Conservation (phyloP, 2,797 vertebrate genomes). For the Gadopsis bispinosus region DNA sequence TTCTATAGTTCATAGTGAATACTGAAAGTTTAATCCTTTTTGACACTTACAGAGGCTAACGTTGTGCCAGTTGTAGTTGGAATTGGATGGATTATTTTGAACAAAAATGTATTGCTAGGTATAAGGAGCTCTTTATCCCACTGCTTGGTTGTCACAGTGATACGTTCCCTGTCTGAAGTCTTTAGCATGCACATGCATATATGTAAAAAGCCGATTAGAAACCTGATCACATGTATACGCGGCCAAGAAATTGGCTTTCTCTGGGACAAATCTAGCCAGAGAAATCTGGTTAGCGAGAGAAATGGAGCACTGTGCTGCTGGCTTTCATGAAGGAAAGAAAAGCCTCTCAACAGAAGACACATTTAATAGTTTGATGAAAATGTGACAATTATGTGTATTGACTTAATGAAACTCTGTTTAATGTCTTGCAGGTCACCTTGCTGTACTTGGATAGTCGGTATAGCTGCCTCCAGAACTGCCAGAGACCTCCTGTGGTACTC, state of each 20-base stretch:
- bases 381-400: neutral
- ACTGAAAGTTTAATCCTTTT: too few relatives aligned
- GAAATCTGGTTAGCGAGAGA: too few relatives aligned
- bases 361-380: neutral
- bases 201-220: neutral
- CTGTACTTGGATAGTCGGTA: constrained; percentile 93
- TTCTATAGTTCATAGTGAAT: too few relatives aligned
- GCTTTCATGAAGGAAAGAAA: constrained; percentile 1
- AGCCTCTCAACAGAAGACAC: neutral
- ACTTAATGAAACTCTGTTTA: constrained; percentile 32
- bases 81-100: neutral
- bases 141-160: neutral
- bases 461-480: constrained; percentile 93
- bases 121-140: neutral
- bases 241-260: neutral
- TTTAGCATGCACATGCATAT: neutral
- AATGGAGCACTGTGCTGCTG: neutral
- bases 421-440: constrained; percentile 89
- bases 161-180: neutral
- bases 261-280: neutral
- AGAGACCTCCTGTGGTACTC: constrained; percentile 98
- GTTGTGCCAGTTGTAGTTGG: neutral
- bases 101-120: neutral
- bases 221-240: neutral
- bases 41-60: neutral